Evolutionary conservation across 2,113 vertebrate species (phyloP).

Genomic region (Cephalopterus ornatus): DNA sequence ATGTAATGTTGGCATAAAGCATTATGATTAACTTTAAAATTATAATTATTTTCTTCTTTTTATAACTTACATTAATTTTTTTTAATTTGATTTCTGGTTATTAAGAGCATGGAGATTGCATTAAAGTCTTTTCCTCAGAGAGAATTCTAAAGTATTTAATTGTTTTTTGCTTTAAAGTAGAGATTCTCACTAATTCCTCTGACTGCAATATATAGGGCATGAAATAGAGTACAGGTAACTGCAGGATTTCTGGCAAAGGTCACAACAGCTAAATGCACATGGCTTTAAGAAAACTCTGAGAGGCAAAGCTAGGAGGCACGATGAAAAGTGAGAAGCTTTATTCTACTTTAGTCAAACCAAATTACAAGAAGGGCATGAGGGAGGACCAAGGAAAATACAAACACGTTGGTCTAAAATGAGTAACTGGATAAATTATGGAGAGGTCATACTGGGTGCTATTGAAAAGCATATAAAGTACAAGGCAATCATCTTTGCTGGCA

Average conservation of each 20-base stretch:
- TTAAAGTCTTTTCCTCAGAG: neutral
- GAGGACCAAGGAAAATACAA: neutral
- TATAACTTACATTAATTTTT: neutral
- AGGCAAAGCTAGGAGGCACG: neutral
- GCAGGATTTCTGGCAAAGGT: neutral
- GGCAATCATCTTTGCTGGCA: neutral
- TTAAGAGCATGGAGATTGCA: neutral
- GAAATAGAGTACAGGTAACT: neutral
- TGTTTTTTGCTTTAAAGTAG: neutral
- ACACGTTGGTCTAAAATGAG: neutral
- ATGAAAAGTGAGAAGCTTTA: neutral
- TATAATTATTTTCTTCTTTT: neutral
- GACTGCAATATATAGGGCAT: neutral
- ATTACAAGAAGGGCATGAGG: neutral
- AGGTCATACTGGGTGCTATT: neutral
- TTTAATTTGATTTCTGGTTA: neutral
- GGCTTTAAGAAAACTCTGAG: neutral
- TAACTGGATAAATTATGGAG: neutral
- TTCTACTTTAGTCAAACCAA: neutral
- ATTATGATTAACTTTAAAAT: neutral
- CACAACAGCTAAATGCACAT: neutral
- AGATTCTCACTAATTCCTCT: neutral
- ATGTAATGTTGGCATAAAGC: neutral
- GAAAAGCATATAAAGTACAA: neutral
- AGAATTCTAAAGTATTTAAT: neutral